A percentile compares a stretch with the other conserved stretches of the same genome.
phyloP scores from a whole-genome alignment of 2,797 vertebrate species.

The Crotalus adamanteus region DNA sequence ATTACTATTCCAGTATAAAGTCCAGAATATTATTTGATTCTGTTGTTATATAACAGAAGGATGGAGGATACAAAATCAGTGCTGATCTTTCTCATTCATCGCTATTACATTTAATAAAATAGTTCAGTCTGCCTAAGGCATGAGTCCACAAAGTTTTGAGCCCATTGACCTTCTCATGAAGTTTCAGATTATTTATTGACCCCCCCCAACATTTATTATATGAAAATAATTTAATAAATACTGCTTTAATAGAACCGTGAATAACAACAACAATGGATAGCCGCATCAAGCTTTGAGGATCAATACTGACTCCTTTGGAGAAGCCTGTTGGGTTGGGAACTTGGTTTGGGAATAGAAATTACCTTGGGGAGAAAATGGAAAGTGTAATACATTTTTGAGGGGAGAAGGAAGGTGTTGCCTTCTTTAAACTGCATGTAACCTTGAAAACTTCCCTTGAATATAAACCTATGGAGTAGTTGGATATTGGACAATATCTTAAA shows the following conservation, averaged over 20 bases:
- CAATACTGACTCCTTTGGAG: neutral
- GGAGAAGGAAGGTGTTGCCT: neutral
- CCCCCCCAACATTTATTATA: neutral
- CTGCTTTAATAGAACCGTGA: neutral
- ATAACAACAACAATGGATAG: neutral
- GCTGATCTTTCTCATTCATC: neutral
- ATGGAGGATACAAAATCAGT: neutral
- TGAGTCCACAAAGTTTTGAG: neutral
- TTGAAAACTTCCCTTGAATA: neutral
- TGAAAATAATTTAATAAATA: neutral
- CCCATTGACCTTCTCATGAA: neutral
- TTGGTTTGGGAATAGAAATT: neutral
- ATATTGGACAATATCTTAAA: neutral
- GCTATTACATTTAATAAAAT: neutral
- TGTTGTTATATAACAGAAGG: neutral
- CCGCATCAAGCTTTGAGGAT: neutral
- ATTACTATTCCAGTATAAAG: neutral
- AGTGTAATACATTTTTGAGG: neutral
- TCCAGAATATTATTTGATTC: neutral
- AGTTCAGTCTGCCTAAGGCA: neutral
- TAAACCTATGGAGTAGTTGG: neutral
- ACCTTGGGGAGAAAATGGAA: neutral
- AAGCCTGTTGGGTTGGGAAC: neutral
- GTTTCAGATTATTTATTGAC: neutral
- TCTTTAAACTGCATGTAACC: neutral